Percentiles rank a stretch among this genome's conserved stretches.
Conservation (phyloP, 2,888 invertebrate genomes). For the Chesias legatella region DNA sequence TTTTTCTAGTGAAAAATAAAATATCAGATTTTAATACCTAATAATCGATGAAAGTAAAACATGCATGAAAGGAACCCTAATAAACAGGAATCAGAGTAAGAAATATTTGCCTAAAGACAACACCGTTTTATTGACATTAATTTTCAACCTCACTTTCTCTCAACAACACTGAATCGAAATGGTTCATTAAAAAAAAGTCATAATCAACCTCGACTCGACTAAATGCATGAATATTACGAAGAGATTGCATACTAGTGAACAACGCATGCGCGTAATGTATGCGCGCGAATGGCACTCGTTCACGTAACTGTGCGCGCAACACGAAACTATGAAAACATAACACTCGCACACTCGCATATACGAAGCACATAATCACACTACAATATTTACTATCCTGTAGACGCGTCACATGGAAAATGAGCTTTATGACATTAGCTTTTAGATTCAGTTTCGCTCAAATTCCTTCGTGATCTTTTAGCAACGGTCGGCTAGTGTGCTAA, state of each 20-base stretch:
- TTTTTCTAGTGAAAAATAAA: too few species aligned
- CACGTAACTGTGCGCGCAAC: slow-evolving; percentile 21
- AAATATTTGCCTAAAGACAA: slow-evolving; percentile 2
- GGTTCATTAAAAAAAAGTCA: slow-evolving; percentile 14
- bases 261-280: slow-evolving; percentile 16
- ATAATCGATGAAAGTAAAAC: too few species aligned
- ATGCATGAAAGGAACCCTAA: too few species aligned
- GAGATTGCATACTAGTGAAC: slow-evolving; percentile 15
- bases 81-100: neutral
- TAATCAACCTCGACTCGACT: slow-evolving; percentile 18
- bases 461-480: too few species aligned
- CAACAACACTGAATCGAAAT: slow-evolving; percentile 13
- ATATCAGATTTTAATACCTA: too few species aligned
- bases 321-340: slow-evolving; percentile 3
- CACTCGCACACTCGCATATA: neutral
- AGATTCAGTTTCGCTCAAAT: too few species aligned
- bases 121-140: slow-evolving; percentile 5
- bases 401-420: too few species aligned
- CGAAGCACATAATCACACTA: too few species aligned
- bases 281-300: slow-evolving; percentile 19
- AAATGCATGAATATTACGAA: slow-evolving; percentile 21
- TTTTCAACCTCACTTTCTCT: slow-evolving; percentile 12
- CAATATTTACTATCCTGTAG: too few species aligned
- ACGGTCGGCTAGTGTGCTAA: too few species aligned
- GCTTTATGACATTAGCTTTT: too few species aligned